These are phyloP conservation scores for Cliona cf. orientalis DNA, from an alignment of 37 sponge, comb jelly and placozoan genomes.

Conservation along the genomic window DNA sequence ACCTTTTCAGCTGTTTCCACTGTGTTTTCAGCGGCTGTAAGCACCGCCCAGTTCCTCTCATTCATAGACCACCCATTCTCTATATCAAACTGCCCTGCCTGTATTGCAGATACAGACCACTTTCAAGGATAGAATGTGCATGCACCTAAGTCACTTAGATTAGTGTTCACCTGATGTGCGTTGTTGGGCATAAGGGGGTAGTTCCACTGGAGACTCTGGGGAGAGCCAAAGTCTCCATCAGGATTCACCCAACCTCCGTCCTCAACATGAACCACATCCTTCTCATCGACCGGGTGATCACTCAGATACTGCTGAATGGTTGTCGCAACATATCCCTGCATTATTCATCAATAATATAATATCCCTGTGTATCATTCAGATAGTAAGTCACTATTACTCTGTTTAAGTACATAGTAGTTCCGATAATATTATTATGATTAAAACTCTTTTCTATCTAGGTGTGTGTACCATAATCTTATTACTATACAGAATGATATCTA, in stretches of 20 bases:
- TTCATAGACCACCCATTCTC: slow-evolving; percentile 69
- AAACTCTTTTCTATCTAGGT: too few species aligned
- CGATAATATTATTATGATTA: too few species aligned
- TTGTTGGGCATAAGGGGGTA: slow-evolving; percentile 64
- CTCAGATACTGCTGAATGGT: slow-evolving; percentile 68
- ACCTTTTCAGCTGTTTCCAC: slow-evolving; percentile 79
- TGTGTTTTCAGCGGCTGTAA: slow-evolving; percentile 71
- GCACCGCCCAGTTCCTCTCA: slow-evolving; percentile 80
- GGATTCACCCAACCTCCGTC: slow-evolving; percentile 79
- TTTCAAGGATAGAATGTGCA: neutral
- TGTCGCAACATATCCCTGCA: slow-evolving; percentile 61
- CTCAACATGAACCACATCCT: slow-evolving; percentile 64
- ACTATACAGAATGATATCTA: too few species aligned
- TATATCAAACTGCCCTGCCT: slow-evolving; percentile 78
- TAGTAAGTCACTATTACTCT: too few species aligned
- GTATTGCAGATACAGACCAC: neutral
- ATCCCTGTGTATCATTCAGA: too few species aligned
- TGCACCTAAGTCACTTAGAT: too few species aligned
- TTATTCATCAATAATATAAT: too few species aligned
- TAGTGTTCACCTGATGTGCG: too few species aligned
- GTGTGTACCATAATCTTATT: too few species aligned
- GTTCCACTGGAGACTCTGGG: slow-evolving; percentile 73
- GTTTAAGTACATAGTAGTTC: too few species aligned
- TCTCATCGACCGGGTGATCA: slow-evolving; percentile 58
- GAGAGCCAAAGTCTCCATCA: slow-evolving; percentile 76